Conservation (phyloP, 2,888 invertebrate species). For the Phragmatobia fuliginosa region DNA sequence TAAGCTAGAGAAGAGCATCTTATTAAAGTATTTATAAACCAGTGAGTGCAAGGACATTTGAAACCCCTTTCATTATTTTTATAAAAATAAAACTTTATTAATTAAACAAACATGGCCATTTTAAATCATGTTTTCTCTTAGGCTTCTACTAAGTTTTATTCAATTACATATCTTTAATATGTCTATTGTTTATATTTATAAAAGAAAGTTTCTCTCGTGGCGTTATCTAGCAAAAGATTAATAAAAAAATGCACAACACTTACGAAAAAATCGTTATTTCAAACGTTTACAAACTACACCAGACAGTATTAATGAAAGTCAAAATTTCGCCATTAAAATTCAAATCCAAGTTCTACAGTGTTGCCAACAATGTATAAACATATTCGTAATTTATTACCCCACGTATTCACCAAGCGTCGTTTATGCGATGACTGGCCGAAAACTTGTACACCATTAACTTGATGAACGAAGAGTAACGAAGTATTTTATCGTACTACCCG, state of each 20-base stretch:
- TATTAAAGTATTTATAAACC: too few relatives aligned
- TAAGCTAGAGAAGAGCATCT: too few relatives aligned
- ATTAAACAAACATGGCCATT: too few relatives aligned
- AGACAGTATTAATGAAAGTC: slow-evolving; percentile 3
- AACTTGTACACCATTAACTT: slow-evolving; percentile 69
- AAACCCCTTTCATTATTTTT: too few relatives aligned
- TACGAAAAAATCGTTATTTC: neutral
- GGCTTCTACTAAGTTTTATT: neutral
- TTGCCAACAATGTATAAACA: slow-evolving; percentile 16
- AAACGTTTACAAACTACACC: neutral
- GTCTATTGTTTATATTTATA: too few relatives aligned
- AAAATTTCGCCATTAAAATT: slow-evolving; percentile 4
- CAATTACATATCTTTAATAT: too few relatives aligned
- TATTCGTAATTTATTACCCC: slow-evolving; percentile 33
- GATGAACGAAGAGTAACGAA: slow-evolving; percentile 67
- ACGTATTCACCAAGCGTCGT: slow-evolving; percentile 28
- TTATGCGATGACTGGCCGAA: slow-evolving; percentile 59
- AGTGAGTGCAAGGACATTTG: too few relatives aligned
- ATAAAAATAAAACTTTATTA: too few relatives aligned
- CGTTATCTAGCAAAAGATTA: too few relatives aligned
- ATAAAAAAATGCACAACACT: too few relatives aligned
- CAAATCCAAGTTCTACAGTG: slow-evolving; percentile 15
- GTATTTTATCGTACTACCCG: slow-evolving; percentile 67
- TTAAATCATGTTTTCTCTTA: too few relatives aligned
- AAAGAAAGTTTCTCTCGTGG: too few relatives aligned